phyloP scores from a whole-genome alignment of 2,797 vertebrate genomes.

The Acanthiza pusilla region DNA sequence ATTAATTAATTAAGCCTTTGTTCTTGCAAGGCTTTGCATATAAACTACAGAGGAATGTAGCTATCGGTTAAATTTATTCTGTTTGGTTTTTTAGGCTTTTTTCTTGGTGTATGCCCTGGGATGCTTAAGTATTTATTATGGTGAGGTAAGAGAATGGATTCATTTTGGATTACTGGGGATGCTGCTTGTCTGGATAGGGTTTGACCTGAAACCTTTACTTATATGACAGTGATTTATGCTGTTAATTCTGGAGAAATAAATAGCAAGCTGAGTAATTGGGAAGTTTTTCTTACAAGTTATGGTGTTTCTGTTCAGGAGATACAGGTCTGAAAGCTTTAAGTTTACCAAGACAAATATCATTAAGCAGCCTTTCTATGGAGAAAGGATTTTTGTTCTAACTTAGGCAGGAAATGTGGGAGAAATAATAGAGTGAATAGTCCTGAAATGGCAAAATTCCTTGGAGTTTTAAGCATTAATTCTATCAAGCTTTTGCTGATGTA shows the following conservation, averaged over 20 bases:
- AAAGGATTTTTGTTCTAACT: not conserved
- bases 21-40: not conserved
- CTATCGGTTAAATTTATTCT: not conserved
- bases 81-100: conserved; percentile 81
- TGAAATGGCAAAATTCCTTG: not conserved
- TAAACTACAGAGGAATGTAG: not conserved
- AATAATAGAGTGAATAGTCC: not conserved
- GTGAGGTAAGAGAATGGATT: conserved; percentile 78
- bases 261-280: not conserved
- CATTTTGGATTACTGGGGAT: not conserved
- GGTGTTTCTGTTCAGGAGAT: not conserved
- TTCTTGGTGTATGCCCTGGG: conserved; percentile 92
- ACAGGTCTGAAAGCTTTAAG: not conserved
- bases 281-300: not conserved
- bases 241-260: not conserved
- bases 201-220: not conserved
- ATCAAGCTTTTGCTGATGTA: not conserved
- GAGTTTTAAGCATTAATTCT: not conserved
- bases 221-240: not conserved
- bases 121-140: conserved; percentile 82
- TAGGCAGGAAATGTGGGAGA: not conserved
- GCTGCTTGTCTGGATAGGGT: not conserved
- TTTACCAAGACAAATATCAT: not conserved
- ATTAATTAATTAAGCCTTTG: not conserved
- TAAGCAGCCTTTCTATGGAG: not conserved